Evolutionary conservation across 2,113 vertebrate species (phyloP).

Genomic region (Cyanistes caeruleus): DNA sequence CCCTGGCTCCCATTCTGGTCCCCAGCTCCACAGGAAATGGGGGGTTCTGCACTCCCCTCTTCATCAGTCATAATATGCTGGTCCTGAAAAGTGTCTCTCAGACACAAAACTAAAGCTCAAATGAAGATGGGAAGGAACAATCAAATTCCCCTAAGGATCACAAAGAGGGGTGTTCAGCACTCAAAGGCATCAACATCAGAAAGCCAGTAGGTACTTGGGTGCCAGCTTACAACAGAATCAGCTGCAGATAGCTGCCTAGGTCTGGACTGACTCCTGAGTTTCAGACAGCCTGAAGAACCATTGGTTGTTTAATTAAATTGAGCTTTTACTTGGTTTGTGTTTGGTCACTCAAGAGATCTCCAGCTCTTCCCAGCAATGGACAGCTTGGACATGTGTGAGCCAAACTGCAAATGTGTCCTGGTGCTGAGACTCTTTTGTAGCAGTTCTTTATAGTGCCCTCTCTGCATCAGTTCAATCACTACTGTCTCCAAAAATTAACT

Average conservation of each 20-base stretch:
- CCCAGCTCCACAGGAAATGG: neutral
- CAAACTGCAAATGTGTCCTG: neutral
- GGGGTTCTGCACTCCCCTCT: neutral
- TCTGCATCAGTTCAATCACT: neutral
- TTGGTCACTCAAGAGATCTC: neutral
- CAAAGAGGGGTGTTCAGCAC: neutral
- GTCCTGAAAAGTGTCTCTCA: neutral
- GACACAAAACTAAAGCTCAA: neutral
- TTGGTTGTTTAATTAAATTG: neutral
- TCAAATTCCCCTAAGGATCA: neutral
- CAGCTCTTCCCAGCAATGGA: neutral
- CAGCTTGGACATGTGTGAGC: neutral
- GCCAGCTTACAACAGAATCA: neutral
- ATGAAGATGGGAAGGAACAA: neutral
- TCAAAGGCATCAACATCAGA: neutral
- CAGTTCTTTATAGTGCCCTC: neutral
- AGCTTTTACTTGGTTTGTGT: neutral
- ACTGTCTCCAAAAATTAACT: neutral
- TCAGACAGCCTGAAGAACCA: neutral
- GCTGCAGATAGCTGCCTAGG: neutral
- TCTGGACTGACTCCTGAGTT: neutral
- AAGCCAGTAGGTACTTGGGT: neutral
- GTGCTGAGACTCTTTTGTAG: neutral
- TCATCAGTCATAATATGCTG: neutral
- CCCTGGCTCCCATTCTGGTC: neutral